Base-by-base conservation (phyloP, 2,113 vertebrate species). In the Carassius carassius region DNA sequence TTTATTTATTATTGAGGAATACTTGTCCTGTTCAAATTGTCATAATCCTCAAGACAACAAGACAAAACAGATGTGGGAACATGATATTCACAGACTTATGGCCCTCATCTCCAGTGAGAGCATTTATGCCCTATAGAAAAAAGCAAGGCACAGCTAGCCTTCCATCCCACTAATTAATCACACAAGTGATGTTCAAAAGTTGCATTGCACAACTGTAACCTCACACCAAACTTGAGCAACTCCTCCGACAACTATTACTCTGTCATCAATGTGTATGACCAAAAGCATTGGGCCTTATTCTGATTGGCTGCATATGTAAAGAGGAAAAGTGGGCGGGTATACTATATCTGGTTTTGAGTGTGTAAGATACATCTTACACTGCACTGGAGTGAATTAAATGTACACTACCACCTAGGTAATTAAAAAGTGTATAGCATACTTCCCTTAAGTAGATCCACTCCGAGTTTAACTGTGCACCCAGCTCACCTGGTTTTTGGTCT, bases 401-500 rank as follows among this genome's bases (percentile, higher is more conserved):
- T 74, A 47, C 19, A 23, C 72, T 14, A 75, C 73, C 23, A 75
- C 23, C 44, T 70, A 70, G 17, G 10, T 35, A 32, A 69, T 9
- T 3, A 10, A 41, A 9, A 41, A 41, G 8, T 9, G 41, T 41
- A 41, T 8, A 41, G 41, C 41, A 7, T 41, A 41, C 41, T 41
- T 41, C 41, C 41, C 41, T 41, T 9, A 41, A 41, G 41, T 9
- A 41, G 41, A 41, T 41, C 8, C 41, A 41, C 41, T 41, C 41
- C 29, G 29, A 41, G 41, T 41, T 41, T 41, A 41, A 41, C 41
- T 41, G 41, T 44, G 41, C 13, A 67, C 14, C 16, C 32, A 3
- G 25, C 95, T 96, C 92, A 98, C 98, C 96, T 96, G 98, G 92
- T 96, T 97, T 95, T 98, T 99, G 95, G 94, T 95, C 94, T 97